Base-by-base conservation (phyloP, 2,797 vertebrate genomes). In the Hafferia zeledoni region DNA sequence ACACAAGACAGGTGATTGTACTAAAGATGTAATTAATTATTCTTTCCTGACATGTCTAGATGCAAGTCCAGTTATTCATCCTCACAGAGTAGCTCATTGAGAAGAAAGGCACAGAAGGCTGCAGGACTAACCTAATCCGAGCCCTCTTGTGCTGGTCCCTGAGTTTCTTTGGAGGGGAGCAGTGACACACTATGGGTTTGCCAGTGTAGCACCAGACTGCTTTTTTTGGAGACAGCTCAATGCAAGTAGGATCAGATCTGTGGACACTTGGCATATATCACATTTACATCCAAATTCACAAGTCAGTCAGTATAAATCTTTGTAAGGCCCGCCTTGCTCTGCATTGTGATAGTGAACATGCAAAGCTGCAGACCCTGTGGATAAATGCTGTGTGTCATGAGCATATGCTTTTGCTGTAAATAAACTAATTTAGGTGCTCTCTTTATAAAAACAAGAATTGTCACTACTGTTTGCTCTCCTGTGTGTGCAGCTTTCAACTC, bases 401-500 rank as follows among this genome's bases (percentile, higher is more conserved):
- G 18, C 6, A 8, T 24, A 28, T 46, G 12, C 8, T 85, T 89
- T 59, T 52, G 24, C n/a, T 74, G 28, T 61, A 63, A 67, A 77
- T 39, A 77, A 74, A 74, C 6, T 30, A n/a, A 76, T 59, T 63
- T 50, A 56, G 30, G 69, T 77, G 14, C 5, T 88, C 11, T 83
- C 37, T 59, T 77, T 28, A 44, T 37, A 37, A 85, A 72, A 85
- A 13, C 35, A 80, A 74, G 55, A 79, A 43, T 50, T 56, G 64
- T 5, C 0, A 1, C 43, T 61, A 69, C 43, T 41, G 11, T 41
- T 91, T 5, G 3, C 17, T 64, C 9, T 57, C 44, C 2, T 1
- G 22, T 1, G 0, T 31, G 28, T 0, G 4, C 24, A 77, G 30
- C 3, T 0, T 47, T 80, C 44, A n/a, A n/a, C 16, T 75, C 44